A percentile compares a stretch with the other conserved stretches of the same genome.
Evolutionary conservation across 2,797 vertebrate species (phyloP).

Genomic region (Sebastes oblongus): DNA sequence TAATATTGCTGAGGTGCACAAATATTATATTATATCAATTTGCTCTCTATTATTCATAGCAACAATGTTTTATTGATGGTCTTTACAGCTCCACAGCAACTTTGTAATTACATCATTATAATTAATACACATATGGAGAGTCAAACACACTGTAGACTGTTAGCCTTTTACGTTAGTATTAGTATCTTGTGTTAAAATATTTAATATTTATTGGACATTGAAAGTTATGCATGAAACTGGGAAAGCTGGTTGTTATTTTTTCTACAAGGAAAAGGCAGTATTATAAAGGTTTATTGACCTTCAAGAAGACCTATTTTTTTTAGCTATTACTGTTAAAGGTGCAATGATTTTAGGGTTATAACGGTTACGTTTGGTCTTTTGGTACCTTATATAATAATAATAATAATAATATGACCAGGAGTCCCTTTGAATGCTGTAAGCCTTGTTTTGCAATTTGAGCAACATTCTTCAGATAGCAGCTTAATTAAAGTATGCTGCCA

Average conservation of each 20-base stretch:
- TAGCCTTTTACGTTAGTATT: background rate
- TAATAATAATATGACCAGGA: constrained; percentile 2
- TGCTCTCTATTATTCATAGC: constrained; percentile 71
- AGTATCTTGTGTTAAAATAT: background rate
- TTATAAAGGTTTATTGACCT: background rate
- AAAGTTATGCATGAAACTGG: background rate
- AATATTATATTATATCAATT: constrained; percentile 74
- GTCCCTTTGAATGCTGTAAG: background rate
- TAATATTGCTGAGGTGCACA: constrained; percentile 74
- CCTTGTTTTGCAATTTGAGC: constrained; percentile 29
- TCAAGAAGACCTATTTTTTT: background rate
- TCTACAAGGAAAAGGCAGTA: background rate
- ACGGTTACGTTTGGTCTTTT: background rate
- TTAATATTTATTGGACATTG: background rate
- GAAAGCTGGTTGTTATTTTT: background rate
- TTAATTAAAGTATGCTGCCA: constrained; percentile 32
- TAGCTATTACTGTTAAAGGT: background rate
- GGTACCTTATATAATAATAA: background rate
- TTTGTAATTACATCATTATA: constrained; percentile 54
- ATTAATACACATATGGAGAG: constrained; percentile 32
- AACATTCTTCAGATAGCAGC: background rate
- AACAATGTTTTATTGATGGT: constrained; percentile 42
- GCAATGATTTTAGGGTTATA: background rate
- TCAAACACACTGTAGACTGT: background rate
- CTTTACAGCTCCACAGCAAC: constrained; percentile 24